A percentile compares a stretch with the other conserved stretches of the same genome.
These are phyloP conservation scores for Gallinago solitaria DNA, from an alignment of 2,797 vertebrate genomes.

Conservation along the genomic window DNA sequence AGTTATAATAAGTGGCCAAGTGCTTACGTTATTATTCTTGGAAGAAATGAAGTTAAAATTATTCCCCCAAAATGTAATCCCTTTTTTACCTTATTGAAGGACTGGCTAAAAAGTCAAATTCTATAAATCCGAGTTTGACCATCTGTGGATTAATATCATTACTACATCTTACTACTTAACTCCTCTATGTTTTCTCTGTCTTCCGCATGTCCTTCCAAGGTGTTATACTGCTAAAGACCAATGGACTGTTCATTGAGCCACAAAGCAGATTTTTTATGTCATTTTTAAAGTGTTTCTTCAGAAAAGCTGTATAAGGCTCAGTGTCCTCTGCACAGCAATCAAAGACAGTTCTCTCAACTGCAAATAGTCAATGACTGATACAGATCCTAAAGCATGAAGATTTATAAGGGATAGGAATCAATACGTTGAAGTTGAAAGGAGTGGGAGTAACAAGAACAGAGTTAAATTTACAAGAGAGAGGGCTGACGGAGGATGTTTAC, in stretches of 20 bases:
- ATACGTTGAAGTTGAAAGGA: not conserved
- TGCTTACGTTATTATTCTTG: rapidly evolving
- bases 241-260: not conserved
- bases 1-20: not conserved
- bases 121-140: not conserved
- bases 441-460: not conserved
- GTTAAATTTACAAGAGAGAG: not conserved
- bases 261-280: not conserved
- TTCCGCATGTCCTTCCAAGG: not conserved
- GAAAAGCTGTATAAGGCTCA: not conserved
- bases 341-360: not conserved
- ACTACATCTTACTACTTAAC: not conserved
- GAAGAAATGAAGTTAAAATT: not conserved
- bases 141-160: not conserved
- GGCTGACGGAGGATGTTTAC: not conserved
- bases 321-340: not conserved
- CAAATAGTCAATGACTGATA: not conserved
- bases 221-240: not conserved
- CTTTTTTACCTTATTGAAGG: not conserved
- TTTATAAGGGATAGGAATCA: not conserved
- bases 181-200: not conserved
- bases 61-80: not conserved
- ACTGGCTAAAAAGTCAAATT: not conserved
- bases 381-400: not conserved
- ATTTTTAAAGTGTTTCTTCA: not conserved